A percentile compares a stretch with the other conserved stretches of the same genome.
Conservation (phyloP, 2,113 vertebrate species). For the Sebastes schlegelii region DNA sequence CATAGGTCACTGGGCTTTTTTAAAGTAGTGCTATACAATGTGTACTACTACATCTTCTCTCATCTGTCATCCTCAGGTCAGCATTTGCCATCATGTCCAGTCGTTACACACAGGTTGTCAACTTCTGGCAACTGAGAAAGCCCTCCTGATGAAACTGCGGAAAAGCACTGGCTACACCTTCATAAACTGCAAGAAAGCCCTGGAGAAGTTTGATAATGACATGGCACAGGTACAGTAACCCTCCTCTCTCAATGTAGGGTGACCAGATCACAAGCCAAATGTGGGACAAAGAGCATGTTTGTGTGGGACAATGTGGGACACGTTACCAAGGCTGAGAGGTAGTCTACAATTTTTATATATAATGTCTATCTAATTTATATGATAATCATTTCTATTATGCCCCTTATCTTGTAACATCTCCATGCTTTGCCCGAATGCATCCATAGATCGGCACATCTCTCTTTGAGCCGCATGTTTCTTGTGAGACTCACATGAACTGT, state of each 20-base stretch:
- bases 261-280: no score
- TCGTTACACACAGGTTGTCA: constrained; percentile 70
- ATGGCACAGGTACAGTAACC: constrained; percentile 85
- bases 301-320: no score
- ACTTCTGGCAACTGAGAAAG: constrained; percentile 84
- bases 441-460: no score
- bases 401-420: no score
- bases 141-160: constrained; percentile 87
- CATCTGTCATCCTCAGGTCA: constrained; percentile 50
- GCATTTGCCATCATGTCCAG: constrained; percentile 53
- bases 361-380: no score
- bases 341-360: no score
- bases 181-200: constrained; percentile 91
- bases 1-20: background rate
- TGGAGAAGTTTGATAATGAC: constrained; percentile 88
- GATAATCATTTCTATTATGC: no score
- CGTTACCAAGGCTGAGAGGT: no score
- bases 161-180: constrained; percentile 92
- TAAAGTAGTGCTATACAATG: background rate
- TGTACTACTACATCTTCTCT: background rate
- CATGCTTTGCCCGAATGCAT: no score
- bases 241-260: background rate
- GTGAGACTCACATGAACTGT: no score
- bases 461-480: no score
- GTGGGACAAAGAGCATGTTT: no score